phyloP scores from a whole-genome alignment of 2,888 invertebrate genomes.

The Synergus laeviventris region DNA sequence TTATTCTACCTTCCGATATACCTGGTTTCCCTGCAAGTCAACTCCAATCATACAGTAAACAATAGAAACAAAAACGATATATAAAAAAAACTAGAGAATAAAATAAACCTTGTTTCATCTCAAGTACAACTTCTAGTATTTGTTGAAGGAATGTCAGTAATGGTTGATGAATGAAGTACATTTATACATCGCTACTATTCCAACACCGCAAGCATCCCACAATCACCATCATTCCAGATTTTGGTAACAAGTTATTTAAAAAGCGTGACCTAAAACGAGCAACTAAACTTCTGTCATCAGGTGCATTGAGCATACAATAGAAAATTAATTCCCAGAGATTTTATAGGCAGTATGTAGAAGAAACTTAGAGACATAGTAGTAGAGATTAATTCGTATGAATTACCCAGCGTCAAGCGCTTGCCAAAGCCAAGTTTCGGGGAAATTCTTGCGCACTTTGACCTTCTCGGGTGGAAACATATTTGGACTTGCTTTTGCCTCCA shows the following conservation, averaged over 20 bases:
- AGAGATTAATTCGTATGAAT: slow-evolving; percentile 52
- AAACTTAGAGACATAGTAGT: background rate
- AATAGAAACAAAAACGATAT: slow-evolving; percentile 26
- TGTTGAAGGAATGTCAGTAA: background rate
- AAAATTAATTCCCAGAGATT: background rate
- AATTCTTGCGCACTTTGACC: slow-evolving; percentile 79
- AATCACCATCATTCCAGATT: background rate
- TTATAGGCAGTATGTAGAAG: background rate
- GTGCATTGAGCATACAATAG: background rate
- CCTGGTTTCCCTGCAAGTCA: slow-evolving; percentile 72
- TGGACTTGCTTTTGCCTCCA: slow-evolving; percentile 63
- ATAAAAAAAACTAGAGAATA: background rate
- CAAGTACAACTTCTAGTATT: background rate
- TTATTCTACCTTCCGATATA: slow-evolving; percentile 72
- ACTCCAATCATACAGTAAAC: slow-evolving; percentile 52
- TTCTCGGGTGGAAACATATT: slow-evolving; percentile 67
- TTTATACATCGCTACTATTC: background rate
- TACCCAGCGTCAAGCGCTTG: slow-evolving; percentile 80
- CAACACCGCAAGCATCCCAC: background rate
- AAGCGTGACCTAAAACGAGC: background rate
- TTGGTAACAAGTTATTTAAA: background rate
- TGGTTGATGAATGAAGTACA: background rate
- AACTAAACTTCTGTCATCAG: background rate
- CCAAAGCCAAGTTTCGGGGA: slow-evolving; percentile 87
- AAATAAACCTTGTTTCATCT: background rate